Conservation (phyloP, 2,888 invertebrate genomes). For the Syrista parreyssii region DNA sequence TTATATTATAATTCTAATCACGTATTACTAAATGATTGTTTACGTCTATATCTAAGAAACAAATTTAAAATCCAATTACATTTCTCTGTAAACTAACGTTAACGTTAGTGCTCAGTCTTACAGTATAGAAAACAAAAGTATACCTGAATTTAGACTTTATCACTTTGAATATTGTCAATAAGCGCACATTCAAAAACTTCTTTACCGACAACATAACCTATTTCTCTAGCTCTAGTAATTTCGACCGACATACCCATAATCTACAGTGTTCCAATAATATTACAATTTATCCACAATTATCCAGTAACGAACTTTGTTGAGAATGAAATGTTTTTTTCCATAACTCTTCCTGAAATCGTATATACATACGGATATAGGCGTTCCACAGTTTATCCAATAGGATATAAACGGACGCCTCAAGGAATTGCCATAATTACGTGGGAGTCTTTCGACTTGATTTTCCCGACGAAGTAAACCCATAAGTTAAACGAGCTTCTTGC, state of each 20-base stretch:
- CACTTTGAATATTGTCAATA: not conserved
- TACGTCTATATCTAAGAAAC: not conserved
- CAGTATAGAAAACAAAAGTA: not conserved
- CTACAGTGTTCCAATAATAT: not conserved
- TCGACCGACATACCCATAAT: not conserved
- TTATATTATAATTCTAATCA: not conserved
- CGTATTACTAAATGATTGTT: not conserved
- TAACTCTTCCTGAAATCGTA: not conserved
- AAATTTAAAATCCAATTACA: not conserved
- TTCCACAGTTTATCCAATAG: not conserved
- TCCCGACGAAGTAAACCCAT: not conserved
- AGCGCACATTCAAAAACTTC: not conserved
- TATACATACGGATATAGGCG: not conserved
- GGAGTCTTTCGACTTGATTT: not conserved
- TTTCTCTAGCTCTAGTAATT: not conserved
- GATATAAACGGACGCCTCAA: not conserved
- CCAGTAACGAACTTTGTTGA: not conserved
- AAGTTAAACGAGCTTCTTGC: slow-evolving; percentile 14
- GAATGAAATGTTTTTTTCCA: not conserved
- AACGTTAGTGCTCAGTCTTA: not conserved
- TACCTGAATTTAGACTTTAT: not conserved
- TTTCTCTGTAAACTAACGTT: not conserved
- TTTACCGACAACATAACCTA: not conserved
- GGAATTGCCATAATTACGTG: slow-evolving; percentile 3
- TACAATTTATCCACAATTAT: not conserved